These are phyloP conservation scores for Listronotus bonariensis DNA, from an alignment of 1,140 invertebrate genomes.

Conservation along the genomic window DNA sequence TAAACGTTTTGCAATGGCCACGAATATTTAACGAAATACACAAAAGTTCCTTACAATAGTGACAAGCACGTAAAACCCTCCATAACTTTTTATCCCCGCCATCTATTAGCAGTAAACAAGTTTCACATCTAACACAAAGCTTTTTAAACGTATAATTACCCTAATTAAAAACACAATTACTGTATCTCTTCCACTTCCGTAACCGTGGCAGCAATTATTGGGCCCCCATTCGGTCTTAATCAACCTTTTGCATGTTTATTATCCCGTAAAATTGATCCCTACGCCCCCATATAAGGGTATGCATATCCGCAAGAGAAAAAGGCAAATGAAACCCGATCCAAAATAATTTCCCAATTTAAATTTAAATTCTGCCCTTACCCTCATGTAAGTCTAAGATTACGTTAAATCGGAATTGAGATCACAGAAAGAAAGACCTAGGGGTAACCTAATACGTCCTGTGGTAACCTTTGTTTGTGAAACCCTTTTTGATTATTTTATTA, in stretches of 20 bases:
- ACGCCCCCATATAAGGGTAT: constrained; percentile 32
- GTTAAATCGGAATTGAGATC: constrained; percentile 15
- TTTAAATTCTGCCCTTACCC: constrained; percentile 34
- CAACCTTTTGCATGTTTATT: constrained; percentile 26
- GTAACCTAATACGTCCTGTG: constrained; percentile 30
- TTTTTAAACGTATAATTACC: too few relatives aligned
- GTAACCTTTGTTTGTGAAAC: constrained; percentile 20
- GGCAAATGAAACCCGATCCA: constrained; percentile 29
- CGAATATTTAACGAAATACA: too few relatives aligned
- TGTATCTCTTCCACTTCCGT: too few relatives aligned
- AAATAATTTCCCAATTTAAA: constrained; percentile 39
- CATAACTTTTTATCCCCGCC: too few relatives aligned
- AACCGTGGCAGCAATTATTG: neutral
- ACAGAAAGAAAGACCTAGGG: constrained; percentile 7
- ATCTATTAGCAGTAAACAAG: too few relatives aligned
- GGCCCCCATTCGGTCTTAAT: constrained; percentile 15
- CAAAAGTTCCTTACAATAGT: too few relatives aligned
- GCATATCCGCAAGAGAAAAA: constrained; percentile 26
- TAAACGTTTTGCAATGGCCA: too few relatives aligned
- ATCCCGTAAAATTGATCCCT: constrained; percentile 23
- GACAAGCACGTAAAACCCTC: too few relatives aligned
- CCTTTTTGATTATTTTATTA: constrained; percentile 14
- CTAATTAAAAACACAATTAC: too few relatives aligned
- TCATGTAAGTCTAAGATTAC: constrained; percentile 35
- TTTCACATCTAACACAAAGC: too few relatives aligned